Evolutionary conservation across 1,140 invertebrate species (phyloP).

Genomic region (Cataglyphis hispanica): DNA sequence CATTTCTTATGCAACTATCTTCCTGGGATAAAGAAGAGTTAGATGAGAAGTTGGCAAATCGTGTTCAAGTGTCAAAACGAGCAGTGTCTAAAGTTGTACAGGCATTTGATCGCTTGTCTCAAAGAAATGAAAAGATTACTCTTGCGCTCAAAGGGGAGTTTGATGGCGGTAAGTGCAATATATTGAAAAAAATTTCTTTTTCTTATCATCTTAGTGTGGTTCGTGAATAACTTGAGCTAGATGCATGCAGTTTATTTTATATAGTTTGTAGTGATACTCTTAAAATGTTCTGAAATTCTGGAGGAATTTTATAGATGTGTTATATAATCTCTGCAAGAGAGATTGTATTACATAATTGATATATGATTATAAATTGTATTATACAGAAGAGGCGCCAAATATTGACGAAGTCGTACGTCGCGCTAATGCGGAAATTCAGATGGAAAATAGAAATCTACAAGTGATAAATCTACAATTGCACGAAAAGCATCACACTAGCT

Average conservation of each 20-base stretch:
- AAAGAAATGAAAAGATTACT: constrained; percentile 97
- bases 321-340: neutral
- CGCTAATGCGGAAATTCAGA: constrained; percentile 94
- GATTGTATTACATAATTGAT: neutral
- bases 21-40: constrained; percentile 99
- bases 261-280: neutral
- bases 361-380: constrained; percentile 59
- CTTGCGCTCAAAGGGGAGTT: constrained; percentile 94
- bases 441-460: constrained; percentile 96
- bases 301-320: neutral
- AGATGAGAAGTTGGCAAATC: constrained; percentile 97
- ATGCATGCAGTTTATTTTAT: neutral
- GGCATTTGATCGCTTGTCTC: constrained; percentile 97
- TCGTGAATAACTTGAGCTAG: neutral
- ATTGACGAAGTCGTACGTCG: constrained; percentile 94
- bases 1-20: constrained; percentile 97
- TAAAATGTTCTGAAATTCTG: constrained; percentile 1
- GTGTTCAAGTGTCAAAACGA: constrained; percentile 96
- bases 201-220: neutral
- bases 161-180: constrained; percentile 87
- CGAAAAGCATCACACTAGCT: constrained; percentile 97
- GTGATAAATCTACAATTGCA: constrained; percentile 97
- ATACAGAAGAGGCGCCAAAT: constrained; percentile 88
- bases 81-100: constrained; percentile 98
- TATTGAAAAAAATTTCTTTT: neutral